phyloP scores from a whole-genome alignment of 2,797 vertebrate genomes.

The Paedocypris micromegethes region DNA sequence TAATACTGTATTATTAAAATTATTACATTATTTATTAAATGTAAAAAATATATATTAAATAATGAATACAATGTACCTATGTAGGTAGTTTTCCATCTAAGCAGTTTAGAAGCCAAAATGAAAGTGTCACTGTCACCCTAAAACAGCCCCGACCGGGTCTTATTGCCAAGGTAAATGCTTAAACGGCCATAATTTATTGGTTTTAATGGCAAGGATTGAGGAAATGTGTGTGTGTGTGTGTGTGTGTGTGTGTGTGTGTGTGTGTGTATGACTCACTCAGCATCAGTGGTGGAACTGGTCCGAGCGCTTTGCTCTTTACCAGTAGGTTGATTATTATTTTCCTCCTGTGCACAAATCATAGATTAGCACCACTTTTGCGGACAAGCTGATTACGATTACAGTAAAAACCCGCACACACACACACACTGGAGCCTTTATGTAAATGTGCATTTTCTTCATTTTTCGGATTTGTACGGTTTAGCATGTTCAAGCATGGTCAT shows the following conservation, averaged over 20 bases:
- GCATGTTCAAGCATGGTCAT: constrained; percentile 15
- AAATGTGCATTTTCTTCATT: neutral
- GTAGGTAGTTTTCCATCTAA: too few species aligned
- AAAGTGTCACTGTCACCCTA: too few species aligned
- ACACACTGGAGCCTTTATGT: constrained; percentile 3
- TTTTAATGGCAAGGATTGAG: neutral
- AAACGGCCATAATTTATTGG: too few species aligned
- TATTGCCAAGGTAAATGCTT: too few species aligned
- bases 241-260: neutral
- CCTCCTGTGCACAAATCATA: neutral
- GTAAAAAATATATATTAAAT: too few species aligned
- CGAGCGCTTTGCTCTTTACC: constrained; percentile 16
- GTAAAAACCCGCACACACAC: neutral
- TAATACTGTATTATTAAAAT: too few species aligned
- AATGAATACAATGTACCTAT: too few species aligned
- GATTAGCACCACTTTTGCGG: neutral
- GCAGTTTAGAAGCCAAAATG: too few species aligned
- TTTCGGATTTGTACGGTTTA: constrained; percentile 1
- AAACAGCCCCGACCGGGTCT: too few species aligned
- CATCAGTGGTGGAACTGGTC: neutral
- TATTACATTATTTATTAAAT: too few species aligned
- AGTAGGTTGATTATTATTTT: constrained; percentile 3
- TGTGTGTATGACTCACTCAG: neutral
- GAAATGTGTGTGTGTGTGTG: neutral
- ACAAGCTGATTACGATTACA: constrained; percentile 29